A percentile compares a stretch with the other conserved stretches of the same genome.
Evolutionary conservation across 2,113 vertebrate species (phyloP).

Genomic region (Festucalex cinctus): DNA sequence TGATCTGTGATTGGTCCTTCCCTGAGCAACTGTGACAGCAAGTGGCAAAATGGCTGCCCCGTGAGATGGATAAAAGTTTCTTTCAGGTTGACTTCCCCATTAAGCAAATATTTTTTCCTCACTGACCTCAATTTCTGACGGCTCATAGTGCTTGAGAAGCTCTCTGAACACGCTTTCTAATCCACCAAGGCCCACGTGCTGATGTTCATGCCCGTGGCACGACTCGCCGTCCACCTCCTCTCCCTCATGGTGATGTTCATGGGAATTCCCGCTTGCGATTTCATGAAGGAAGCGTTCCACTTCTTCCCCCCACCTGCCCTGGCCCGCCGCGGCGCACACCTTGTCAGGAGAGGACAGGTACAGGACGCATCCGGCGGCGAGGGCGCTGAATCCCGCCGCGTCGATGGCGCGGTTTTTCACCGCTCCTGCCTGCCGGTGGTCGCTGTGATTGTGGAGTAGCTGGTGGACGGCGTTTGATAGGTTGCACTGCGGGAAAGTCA

Average conservation of each 20-base stretch:
- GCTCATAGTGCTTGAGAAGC: slow-evolving; percentile 53
- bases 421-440: neutral
- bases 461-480: slow-evolving; percentile 51
- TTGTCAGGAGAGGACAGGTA: slow-evolving; percentile 55
- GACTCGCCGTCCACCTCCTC: neutral
- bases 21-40: no score
- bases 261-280: slow-evolving; percentile 20
- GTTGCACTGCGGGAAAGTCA: slow-evolving; percentile 40
- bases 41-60: no score
- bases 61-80: no score
- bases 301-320: slow-evolving; percentile 58
- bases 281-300: slow-evolving; percentile 49
- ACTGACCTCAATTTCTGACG: slow-evolving; percentile 52
- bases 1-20: no score
- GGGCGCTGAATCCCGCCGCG: slow-evolving; percentile 53
- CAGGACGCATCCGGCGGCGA: slow-evolving; percentile 53
- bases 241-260: slow-evolving; percentile 9
- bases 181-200: slow-evolving; percentile 13
- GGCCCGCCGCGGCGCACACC: slow-evolving; percentile 39
- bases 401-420: slow-evolving; percentile 3
- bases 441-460: slow-evolving; percentile 44
- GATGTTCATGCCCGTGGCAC: neutral
- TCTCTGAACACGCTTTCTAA: slow-evolving; percentile 48
- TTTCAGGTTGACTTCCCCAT: no score
- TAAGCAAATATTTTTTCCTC: neutral